These are phyloP conservation scores for Tamias sibiricus DNA, from an alignment of 2,113 vertebrate genomes.

Conservation along the genomic window DNA sequence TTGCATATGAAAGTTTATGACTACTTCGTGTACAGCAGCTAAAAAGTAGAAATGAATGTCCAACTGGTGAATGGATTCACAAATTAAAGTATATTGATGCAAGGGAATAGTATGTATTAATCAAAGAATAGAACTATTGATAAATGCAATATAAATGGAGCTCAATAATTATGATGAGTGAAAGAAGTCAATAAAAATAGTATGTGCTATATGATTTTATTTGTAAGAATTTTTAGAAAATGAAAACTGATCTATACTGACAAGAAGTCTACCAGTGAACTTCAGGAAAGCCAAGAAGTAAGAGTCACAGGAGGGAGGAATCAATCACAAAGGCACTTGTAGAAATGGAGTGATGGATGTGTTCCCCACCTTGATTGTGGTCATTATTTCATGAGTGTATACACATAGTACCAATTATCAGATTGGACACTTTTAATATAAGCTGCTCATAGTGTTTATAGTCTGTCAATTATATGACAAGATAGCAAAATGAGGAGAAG, in stretches of 20 bases:
- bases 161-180: neutral
- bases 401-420: neutral
- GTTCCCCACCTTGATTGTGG: neutral
- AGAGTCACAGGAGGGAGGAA: neutral
- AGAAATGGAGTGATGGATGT: neutral
- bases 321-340: neutral
- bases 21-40: neutral
- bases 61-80: neutral
- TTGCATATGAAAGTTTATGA: neutral
- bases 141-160: neutral
- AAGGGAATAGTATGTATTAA: neutral
- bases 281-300: neutral
- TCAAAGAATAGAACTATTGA: neutral
- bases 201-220: neutral
- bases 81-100: neutral
- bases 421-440: neutral
- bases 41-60: neutral
- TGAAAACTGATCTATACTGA: neutral
- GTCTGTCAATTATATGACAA: neutral
- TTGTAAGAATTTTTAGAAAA: neutral
- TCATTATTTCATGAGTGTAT: neutral
- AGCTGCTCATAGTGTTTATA: neutral
- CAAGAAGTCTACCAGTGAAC: neutral
- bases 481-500: neutral
- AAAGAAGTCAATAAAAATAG: neutral